Evolutionary conservation across 2,113 vertebrate genomes (phyloP).

Genomic region (Halcyon malimbica): DNA sequence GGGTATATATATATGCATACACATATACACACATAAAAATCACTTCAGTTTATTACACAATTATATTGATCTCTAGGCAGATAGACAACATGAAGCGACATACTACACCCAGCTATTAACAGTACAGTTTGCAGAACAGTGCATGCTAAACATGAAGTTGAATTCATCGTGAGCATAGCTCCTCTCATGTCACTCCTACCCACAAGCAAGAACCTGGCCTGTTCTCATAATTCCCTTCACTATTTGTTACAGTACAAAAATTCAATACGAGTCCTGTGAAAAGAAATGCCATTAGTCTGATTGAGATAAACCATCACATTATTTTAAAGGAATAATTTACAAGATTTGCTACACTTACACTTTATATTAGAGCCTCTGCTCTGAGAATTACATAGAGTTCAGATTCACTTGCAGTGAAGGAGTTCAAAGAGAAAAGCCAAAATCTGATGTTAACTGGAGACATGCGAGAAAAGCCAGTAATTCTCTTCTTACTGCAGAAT

Average conservation of each 20-base stretch:
- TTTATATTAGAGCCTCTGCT: neutral
- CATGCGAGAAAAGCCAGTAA: neutral
- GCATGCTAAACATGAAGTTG: neutral
- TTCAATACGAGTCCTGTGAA: neutral
- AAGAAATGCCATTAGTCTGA: neutral
- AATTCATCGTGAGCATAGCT: neutral
- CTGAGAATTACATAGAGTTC: neutral
- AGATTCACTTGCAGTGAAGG: neutral
- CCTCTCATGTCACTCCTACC: neutral
- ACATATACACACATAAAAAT: neutral
- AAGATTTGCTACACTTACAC: neutral
- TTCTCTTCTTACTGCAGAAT: neutral
- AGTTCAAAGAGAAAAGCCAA: slow-evolving; percentile 9
- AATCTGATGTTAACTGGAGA: neutral
- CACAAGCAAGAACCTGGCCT: neutral
- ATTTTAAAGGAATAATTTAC: neutral
- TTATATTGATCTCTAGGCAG: neutral
- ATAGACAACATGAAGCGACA: neutral
- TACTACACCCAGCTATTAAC: neutral
- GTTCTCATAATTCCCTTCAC: neutral
- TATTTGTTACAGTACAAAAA: neutral
- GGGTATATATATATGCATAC: neutral
- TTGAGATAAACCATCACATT: neutral
- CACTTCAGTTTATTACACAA: neutral
- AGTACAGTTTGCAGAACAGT: neutral